These are phyloP conservation scores for Xenops minutus DNA, from an alignment of 2,797 vertebrate genomes.

Conservation along the genomic window DNA sequence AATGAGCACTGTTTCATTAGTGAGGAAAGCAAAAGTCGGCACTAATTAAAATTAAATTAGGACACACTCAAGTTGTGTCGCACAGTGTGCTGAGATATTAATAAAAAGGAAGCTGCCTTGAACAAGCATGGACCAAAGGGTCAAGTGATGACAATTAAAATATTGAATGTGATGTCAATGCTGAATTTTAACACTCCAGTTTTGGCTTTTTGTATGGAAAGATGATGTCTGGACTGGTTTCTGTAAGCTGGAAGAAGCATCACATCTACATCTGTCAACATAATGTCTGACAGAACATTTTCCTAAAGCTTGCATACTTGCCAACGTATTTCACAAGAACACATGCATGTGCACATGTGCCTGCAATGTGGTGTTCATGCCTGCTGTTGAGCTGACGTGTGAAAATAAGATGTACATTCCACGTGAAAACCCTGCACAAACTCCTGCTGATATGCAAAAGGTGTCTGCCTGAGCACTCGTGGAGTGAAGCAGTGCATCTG, in stretches of 20 bases:
- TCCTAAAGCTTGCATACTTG: slow-evolving; percentile 13
- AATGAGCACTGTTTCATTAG: slow-evolving; percentile 75
- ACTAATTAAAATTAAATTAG: slow-evolving; percentile 77
- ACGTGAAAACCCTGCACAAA: not conserved
- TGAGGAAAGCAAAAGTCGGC: slow-evolving; percentile 70
- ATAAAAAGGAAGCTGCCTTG: slow-evolving; percentile 55
- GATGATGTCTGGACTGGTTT: slow-evolving; percentile 15
- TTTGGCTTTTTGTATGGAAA: slow-evolving; percentile 12
- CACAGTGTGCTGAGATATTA: slow-evolving; percentile 54
- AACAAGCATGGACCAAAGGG: slow-evolving; percentile 57
- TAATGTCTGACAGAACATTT: slow-evolving; percentile 60
- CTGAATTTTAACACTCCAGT: slow-evolving; percentile 19
- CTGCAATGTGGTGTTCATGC: slow-evolving; percentile 26
- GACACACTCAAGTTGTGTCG: slow-evolving; percentile 59
- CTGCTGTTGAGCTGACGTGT: slow-evolving; percentile 17
- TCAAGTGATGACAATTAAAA: slow-evolving; percentile 65
- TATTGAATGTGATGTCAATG: slow-evolving; percentile 19
- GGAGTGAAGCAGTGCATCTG: not conserved
- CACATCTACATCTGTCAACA: slow-evolving; percentile 46
- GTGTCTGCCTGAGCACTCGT: not conserved
- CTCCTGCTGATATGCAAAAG: slow-evolving; percentile 29
- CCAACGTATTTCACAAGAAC: slow-evolving; percentile 18
- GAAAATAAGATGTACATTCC: slow-evolving; percentile 32
- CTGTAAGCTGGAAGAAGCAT: slow-evolving; percentile 7
- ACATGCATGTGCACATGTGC: slow-evolving; percentile 26